These are phyloP conservation scores for Globia sparganii DNA, from an alignment of 2,888 invertebrate species.

Conservation along the genomic window DNA sequence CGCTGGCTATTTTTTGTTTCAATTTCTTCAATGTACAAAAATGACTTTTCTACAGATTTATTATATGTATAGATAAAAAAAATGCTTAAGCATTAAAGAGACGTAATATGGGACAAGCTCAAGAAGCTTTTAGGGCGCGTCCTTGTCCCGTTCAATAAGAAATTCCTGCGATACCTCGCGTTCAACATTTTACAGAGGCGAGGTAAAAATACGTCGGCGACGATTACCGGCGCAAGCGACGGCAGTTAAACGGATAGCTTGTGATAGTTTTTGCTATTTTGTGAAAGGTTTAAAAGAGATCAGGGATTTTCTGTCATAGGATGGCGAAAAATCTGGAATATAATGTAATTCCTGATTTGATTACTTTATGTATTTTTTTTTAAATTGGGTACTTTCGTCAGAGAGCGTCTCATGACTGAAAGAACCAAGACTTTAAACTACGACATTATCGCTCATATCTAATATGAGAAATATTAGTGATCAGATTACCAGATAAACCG, in stretches of 20 bases:
- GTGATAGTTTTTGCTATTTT: neutral
- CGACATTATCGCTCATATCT: neutral
- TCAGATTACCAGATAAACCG: neutral
- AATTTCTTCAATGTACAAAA: too few species aligned
- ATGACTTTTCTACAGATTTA: too few species aligned
- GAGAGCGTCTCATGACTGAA: neutral
- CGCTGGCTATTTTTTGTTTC: too few species aligned
- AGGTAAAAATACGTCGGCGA: conserved; percentile 76
- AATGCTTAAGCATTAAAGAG: conserved; percentile 20
- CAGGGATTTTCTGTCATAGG: neutral
- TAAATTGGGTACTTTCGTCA: neutral
- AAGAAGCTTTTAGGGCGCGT: conserved; percentile 54
- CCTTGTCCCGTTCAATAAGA: conserved; percentile 75
- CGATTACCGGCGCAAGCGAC: conserved; percentile 59
- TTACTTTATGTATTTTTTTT: too few species aligned
- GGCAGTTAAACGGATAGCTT: neutral
- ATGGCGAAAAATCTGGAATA: neutral
- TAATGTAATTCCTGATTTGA: neutral
- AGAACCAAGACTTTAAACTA: neutral
- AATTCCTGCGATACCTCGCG: conserved; percentile 77
- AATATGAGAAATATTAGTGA: neutral
- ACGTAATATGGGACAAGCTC: conserved; percentile 52
- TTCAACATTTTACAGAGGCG: conserved; percentile 74
- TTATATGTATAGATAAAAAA: too few species aligned
- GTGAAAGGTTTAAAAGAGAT: neutral